A percentile compares a stretch with the other conserved stretches of the same genome.
phyloP scores from a whole-genome alignment of 1,140 invertebrate genomes.

The Aphelinus atriplicis region DNA sequence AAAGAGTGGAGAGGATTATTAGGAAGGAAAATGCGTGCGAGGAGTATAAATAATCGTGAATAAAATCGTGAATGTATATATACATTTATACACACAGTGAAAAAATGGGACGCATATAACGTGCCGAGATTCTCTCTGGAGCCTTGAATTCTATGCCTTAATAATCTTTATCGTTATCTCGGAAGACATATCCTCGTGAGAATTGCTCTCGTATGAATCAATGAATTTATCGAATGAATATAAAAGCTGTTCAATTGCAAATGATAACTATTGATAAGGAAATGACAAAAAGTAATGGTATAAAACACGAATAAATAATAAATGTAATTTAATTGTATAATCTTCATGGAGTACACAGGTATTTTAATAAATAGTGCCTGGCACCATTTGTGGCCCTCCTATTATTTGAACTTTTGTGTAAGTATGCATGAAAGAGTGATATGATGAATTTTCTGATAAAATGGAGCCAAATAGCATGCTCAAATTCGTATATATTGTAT shows the following conservation, averaged over 20 bases:
- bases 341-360: conserved; percentile 63
- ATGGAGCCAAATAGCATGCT: too few relatives aligned
- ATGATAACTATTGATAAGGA: conserved; percentile 25
- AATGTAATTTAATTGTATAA: conserved; percentile 45
- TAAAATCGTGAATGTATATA: background rate
- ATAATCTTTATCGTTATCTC: conserved; percentile 53
- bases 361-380: conserved; percentile 67
- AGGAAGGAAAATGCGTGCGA: background rate
- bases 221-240: conserved; percentile 15
- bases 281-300: conserved; percentile 30
- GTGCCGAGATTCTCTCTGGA: conserved; percentile 46
- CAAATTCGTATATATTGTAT: too few relatives aligned
- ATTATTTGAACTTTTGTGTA: conserved; percentile 47
- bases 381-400: conserved; percentile 66
- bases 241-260: conserved; percentile 20
- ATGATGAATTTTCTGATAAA: background rate
- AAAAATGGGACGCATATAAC: conserved; percentile 30
- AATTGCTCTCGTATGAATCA: conserved; percentile 48
- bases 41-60: background rate
- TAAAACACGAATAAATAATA: conserved; percentile 41
- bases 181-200: conserved; percentile 55
- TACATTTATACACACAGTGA: conserved; percentile 29
- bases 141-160: conserved; percentile 61
- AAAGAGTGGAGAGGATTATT: background rate
- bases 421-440: conserved; percentile 7